Evolutionary conservation across 2,113 vertebrate genomes (phyloP), one percentile per base, ranked within the genome.

Genomic region (Apus apus): DNA sequence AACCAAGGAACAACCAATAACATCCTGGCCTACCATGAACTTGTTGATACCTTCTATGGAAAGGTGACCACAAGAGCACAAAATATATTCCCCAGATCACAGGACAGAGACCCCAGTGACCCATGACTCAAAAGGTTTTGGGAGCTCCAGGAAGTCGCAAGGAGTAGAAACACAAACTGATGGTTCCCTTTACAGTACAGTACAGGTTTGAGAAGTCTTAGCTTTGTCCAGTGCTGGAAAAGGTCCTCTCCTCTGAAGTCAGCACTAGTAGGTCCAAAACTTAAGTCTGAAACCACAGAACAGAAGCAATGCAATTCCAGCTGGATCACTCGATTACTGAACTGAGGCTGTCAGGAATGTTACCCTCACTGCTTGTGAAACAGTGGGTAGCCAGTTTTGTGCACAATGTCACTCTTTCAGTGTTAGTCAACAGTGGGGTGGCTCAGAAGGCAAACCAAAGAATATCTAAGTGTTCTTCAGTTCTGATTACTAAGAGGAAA

Each of bases 361-460:
- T 56, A 40, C 21, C 50, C 38, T 38, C 15, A 46, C 27, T 23
- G n/a, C n/a, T 25, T 6, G 2, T 16, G 45, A 53, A 85, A 66
- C n/a, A 86, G 40, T 0, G 0, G 15, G 43, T 5, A 25, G 67
- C 8, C 71, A 38, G 30, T 8, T 46, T 32, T 4, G 1, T 5
- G 45, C 45, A 82, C 30, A 18, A 17, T 1, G 20, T 27, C 48
- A n/a, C 56, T 70, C 66, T 82, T 43, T 27, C 51, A 64, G 36
- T 0, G 0, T 17, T 18, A 54, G 18, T 13, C 0, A 0, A 43
- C 0, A 1, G 13, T 13, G 18, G 9, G 8, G 34, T 19, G 8
- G 26, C 64, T 62, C 64, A 56, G 53, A 61, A 86, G 36, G 22
- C 40, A 84, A 74, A 30, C 13, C 1, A 1, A 85, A 21, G 15